Conservation (phyloP, 2,888 invertebrate species). For the Rapana venosa region DNA sequence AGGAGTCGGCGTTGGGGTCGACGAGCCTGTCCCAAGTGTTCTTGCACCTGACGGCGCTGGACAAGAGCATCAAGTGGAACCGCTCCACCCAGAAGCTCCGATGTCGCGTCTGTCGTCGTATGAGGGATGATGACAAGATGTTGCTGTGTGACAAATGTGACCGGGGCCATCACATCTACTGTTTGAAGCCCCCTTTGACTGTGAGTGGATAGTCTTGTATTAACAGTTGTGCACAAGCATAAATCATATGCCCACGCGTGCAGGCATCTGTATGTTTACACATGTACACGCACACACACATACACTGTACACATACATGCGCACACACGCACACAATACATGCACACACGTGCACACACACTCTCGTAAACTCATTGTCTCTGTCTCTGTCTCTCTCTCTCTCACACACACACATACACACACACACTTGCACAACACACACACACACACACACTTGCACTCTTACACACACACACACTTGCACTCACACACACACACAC, state of each 20-base stretch:
- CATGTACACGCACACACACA: too few species aligned
- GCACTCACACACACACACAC: too few species aligned
- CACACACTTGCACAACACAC: too few species aligned
- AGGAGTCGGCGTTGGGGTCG: constrained; percentile 89
- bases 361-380: too few species aligned
- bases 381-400: too few species aligned
- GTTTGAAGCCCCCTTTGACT: constrained; percentile 92
- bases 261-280: too few species aligned
- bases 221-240: too few species aligned
- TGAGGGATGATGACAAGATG: constrained; percentile 93
- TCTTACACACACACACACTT: too few species aligned
- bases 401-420: neutral
- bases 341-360: neutral
- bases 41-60: constrained; percentile 90
- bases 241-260: too few species aligned
- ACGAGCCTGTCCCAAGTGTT: constrained; percentile 84
- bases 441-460: too few species aligned
- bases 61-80: constrained; percentile 91
- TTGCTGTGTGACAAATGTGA: constrained; percentile 96
- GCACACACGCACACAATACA: neutral
- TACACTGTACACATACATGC: neutral
- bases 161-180: constrained; percentile 95
- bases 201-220: constrained; percentile 78
- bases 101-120: constrained; percentile 90
- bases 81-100: constrained; percentile 90